Conservation (phyloP, 1,140 invertebrate genomes). For the Drosophila subpulchrella region DNA sequence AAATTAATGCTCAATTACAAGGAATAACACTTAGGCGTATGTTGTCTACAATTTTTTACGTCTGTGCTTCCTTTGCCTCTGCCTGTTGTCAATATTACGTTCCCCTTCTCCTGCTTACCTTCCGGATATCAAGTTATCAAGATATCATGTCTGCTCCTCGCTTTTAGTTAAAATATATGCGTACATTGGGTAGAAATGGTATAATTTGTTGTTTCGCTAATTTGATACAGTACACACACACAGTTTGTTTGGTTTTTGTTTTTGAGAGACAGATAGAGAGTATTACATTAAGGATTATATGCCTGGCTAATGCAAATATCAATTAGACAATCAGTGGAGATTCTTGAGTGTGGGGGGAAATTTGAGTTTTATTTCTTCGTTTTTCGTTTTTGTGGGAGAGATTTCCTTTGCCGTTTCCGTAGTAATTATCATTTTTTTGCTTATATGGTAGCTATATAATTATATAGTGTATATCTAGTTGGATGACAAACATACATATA, state of each 20-base stretch:
- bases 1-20: slow-evolving; percentile 82
- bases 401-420: slow-evolving; percentile 22
- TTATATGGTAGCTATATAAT: slow-evolving; percentile 40
- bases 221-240: slow-evolving; percentile 26
- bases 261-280: slow-evolving; percentile 32
- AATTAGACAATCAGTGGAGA: slow-evolving; percentile 41
- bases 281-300: slow-evolving; percentile 43
- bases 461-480: slow-evolving; percentile 26
- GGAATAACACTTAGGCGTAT: slow-evolving; percentile 81
- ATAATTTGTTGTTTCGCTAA: slow-evolving; percentile 24
- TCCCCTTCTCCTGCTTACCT: neutral
- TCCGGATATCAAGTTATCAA: neutral
- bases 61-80: slow-evolving; percentile 1
- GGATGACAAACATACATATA: slow-evolving; percentile 14
- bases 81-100: slow-evolving; percentile 9
- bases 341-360: slow-evolving; percentile 14
- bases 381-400: slow-evolving; percentile 20
- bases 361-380: slow-evolving; percentile 8
- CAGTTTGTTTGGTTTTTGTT: slow-evolving; percentile 3
- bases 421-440: slow-evolving; percentile 44
- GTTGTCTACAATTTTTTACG: slow-evolving; percentile 58
- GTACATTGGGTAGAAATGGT: slow-evolving; percentile 16
- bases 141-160: neutral
- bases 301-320: slow-evolving; percentile 36
- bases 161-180: slow-evolving; percentile 58